These are phyloP conservation scores for Drosophila carrolli DNA, from an alignment of 1,140 invertebrate species.

Conservation along the genomic window DNA sequence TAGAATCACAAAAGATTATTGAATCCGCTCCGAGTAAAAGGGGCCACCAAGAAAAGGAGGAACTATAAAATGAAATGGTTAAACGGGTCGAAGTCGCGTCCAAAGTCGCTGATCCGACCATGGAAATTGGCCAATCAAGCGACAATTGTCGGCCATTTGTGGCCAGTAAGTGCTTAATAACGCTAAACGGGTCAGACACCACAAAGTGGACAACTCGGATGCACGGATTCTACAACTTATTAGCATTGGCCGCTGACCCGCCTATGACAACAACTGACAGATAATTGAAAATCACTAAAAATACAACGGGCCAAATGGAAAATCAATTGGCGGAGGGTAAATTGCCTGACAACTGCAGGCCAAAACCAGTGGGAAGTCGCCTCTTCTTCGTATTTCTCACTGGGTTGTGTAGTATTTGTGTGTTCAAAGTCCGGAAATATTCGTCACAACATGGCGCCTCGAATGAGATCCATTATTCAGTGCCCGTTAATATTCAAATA, in stretches of 20 bases:
- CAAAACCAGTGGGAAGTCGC: constrained; percentile 48
- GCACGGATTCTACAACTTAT: constrained; percentile 35
- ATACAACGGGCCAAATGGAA: constrained; percentile 10
- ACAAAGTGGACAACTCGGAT: constrained; percentile 33
- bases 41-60: constrained; percentile 1
- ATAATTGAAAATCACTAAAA: constrained; percentile 73
- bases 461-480: constrained; percentile 55
- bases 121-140: constrained; percentile 79
- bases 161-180: constrained; percentile 61
- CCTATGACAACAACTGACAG: constrained; percentile 58
- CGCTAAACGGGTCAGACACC: constrained; percentile 54
- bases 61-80: constrained; percentile 64
- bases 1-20: constrained; percentile 41
- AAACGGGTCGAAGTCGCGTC: constrained; percentile 55
- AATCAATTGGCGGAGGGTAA: constrained; percentile 48
- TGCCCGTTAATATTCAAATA: constrained; percentile 47
- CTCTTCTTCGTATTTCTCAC: constrained; percentile 13
- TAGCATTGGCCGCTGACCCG: constrained; percentile 45
- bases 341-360: constrained; percentile 57
- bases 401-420: constrained; percentile 7
- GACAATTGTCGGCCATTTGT: constrained; percentile 76
- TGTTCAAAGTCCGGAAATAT: background rate
- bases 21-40: constrained; percentile 7
- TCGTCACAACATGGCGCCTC: constrained; percentile 39
- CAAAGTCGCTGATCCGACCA: constrained; percentile 28